Evolutionary conservation across 2,797 vertebrate genomes (phyloP), one percentile per base, ranked within the genome.

Genomic region (Diplodus sargus): DNA sequence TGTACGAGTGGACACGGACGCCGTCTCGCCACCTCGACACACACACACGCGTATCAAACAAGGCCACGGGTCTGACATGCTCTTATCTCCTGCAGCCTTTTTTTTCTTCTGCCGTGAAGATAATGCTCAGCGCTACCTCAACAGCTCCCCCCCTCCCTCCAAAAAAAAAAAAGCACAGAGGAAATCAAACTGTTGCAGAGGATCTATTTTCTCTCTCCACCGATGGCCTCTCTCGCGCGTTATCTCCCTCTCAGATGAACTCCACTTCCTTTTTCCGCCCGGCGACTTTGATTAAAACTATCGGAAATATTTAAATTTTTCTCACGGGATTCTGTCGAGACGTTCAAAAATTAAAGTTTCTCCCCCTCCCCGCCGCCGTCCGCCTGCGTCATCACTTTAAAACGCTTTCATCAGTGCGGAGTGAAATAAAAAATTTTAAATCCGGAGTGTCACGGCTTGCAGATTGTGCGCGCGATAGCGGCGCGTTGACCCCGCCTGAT

Each of bases 1-100:
- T 91, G 87, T 88, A 66, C 20, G 87, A 91, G 88, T 89, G 90
- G 90, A 91, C 90, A 84, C 54, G n/a, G 62, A 77, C 45, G 74
- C 60, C 5, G 56, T 25, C 68, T 78, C 73, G 60, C 70, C 73
- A 28, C 76, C 75, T 83, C 43, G 51, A 86, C 82, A 62, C 64
- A 13, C 30, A 13, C 34, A 34, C 28, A 4, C 5, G 30, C 76
- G 57, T 82, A 82, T 91, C 90, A 90, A 92, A 92, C 84, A 85
- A 90, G 92, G 91, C 87, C 89, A 78, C 20, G 49, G 79, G 30
- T 73, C 76, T 82, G 86, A 89, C 87, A 75, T 25, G 81, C 45
- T 73, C 89, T 92, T 92, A 91, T 92, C 92, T 89, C 75, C 65
- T 51, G 71, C 87, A 65, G 86, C 81, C 76, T 76, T 16, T 34